phyloP scores from a whole-genome alignment of 2,888 invertebrate genomes.

The Acleris holmiana region DNA sequence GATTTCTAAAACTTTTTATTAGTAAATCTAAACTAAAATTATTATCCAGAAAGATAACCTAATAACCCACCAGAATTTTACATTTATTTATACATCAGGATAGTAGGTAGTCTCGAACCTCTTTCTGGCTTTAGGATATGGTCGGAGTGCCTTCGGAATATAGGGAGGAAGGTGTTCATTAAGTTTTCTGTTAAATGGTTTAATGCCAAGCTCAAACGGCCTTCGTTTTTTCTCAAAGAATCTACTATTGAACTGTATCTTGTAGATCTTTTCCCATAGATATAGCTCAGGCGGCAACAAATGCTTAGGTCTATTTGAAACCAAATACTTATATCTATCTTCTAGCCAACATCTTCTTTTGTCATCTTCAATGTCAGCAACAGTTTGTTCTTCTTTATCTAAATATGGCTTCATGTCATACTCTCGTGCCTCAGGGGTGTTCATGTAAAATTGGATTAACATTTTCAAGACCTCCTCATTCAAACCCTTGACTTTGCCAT shows the following conservation, averaged over 20 bases:
- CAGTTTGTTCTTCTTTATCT: slow-evolving; percentile 77
- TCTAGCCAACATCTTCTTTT: slow-evolving; percentile 89
- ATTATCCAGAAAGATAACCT: background rate
- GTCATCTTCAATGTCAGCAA: slow-evolving; percentile 88
- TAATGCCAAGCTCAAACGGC: slow-evolving; percentile 87
- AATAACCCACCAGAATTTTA: background rate
- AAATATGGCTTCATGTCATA: slow-evolving; percentile 90
- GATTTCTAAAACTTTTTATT: background rate
- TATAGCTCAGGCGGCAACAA: slow-evolving; percentile 88
- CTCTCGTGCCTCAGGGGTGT: slow-evolving; percentile 86
- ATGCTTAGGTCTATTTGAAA: slow-evolving; percentile 87
- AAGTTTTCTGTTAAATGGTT: slow-evolving; percentile 86
- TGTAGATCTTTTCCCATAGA: slow-evolving; percentile 93
- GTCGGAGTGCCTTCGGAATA: slow-evolving; percentile 87
- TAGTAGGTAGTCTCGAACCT: slow-evolving; percentile 88
- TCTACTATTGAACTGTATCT: slow-evolving; percentile 88
- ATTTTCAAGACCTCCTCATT: slow-evolving; percentile 91
- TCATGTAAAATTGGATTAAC: slow-evolving; percentile 90
- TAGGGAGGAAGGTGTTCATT: slow-evolving; percentile 88
- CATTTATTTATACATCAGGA: slow-evolving; percentile 74
- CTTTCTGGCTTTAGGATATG: slow-evolving; percentile 85
- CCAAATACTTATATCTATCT: slow-evolving; percentile 86
- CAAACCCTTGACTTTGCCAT: slow-evolving; percentile 89
- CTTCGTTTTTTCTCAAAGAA: slow-evolving; percentile 87
- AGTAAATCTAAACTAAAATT: slow-evolving; percentile 19